Evolutionary conservation across 2,113 vertebrate species (phyloP), one percentile per base, ranked within the genome.

Genomic region (Alces alces): DNA sequence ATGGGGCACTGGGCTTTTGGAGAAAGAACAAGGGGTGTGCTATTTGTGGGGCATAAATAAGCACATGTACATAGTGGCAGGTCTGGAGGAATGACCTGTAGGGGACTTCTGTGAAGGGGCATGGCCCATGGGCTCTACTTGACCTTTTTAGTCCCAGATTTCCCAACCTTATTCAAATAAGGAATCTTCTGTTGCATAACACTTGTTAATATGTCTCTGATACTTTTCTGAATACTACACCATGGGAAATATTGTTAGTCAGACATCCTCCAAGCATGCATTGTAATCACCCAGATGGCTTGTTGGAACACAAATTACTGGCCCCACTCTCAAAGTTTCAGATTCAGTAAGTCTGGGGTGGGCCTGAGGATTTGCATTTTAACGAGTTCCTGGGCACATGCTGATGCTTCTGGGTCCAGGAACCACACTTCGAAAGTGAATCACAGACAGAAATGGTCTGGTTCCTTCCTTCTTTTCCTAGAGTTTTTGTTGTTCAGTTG

Each of bases 211-310:
- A 89, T 88, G 39, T 19, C 27, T 52, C 23, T 87, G 28, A 66
- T 79, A 50, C 23, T 89, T 66, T 95, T 91, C 89, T 93, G 39
- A 92, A 96, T 92, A 97, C 47, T 33, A 60, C 1, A 76, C 50
- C 57, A 66, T 43, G 25, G 45, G 64, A 86, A 91, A 95, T 82
- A 25, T 4, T 86, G 21, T 91, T 43, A 80, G 23, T 39, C 47
- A 83, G 80, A 76, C 30, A 60, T 88, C 85, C 13, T 66, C 23
- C 23, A 50, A 58, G 87, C 30, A 91, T 54, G 23, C 52, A 39
- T 43, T 64, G 55, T 88, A 93, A n/a, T 43, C 39, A 76, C 54
- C 64, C 82, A 54, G 45, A 52, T 58, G 60, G 45, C 12, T 91
- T 66, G 8, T 88, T 70, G 78, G 61, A 97, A 87, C 47, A 64